These are phyloP conservation scores for Perca fluviatilis DNA, from an alignment of 2,113 vertebrate genomes.

Conservation along the genomic window DNA sequence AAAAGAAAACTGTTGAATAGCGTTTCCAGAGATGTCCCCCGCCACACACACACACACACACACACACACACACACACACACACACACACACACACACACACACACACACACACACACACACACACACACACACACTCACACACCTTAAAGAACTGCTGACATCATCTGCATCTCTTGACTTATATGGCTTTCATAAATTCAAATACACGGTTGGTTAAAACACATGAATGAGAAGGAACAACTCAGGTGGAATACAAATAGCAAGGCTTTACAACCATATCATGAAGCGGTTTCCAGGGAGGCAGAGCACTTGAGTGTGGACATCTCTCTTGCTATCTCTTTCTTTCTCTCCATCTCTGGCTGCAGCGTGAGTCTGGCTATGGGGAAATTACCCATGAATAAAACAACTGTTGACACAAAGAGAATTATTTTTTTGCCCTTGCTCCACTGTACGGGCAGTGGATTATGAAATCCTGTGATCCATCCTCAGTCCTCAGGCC, in stretches of 20 bases:
- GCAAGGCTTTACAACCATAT: conserved; percentile 48
- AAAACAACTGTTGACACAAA: conserved; percentile 84
- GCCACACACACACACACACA: not conserved
- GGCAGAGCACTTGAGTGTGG: conserved; percentile 61
- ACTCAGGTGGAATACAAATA: conserved; percentile 66
- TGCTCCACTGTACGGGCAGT: conserved; percentile 68
- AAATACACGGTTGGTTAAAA: conserved; percentile 65
- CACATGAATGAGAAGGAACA: conserved; percentile 55
- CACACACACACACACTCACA: too few species aligned
- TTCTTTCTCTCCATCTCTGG: conserved; percentile 38
- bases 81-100: not conserved
- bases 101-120: not conserved
- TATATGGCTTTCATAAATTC: conserved; percentile 63
- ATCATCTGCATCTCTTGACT: conserved; percentile 63
- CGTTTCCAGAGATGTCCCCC: conserved; percentile 45
- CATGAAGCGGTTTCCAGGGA: conserved; percentile 61
- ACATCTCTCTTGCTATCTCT: conserved; percentile 62
- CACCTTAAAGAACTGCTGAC: conserved; percentile 68
- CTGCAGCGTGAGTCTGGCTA: conserved; percentile 59
- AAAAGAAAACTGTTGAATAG: conserved; percentile 63
- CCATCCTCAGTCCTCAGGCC: conserved; percentile 76
- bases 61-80: not conserved
- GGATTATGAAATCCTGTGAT: conserved; percentile 84
- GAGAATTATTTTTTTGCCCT: conserved; percentile 77
- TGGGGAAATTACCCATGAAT: conserved; percentile 81